Evolutionary conservation across 2,888 invertebrate genomes (phyloP), one percentile per base, ranked within the genome.

Genomic region (Sarcophaga rosellei): DNA sequence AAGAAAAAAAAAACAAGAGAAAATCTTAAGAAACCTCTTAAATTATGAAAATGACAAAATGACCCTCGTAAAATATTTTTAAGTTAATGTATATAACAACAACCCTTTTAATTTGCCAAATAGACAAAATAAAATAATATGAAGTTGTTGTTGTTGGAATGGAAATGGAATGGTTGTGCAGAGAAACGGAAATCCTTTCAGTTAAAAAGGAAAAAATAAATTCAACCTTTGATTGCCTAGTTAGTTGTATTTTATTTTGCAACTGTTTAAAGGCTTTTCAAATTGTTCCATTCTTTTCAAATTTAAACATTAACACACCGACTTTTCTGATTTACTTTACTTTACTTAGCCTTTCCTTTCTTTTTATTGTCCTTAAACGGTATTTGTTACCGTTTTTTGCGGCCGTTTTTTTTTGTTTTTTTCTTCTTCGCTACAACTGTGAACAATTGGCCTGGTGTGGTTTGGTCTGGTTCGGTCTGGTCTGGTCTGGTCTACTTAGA

Each of bases 221-320:
- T 35, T 35, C 35, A 8, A 35, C 10, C 35, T 2, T 35, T 35
- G 8, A 35, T 35, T 35, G 35, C 10, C 8, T 2, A 35, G 35
- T 35, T 35, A 35, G 35, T 35, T 35, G 10, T 61, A 5, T 23
- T 61, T 62, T 68, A 72, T 21, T 73, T 63, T 59, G 65, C 25
- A 70, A 70, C 59, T 74, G 15, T 74, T 81, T 73, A 61, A 79
- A 76, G 66, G 53, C 15, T 65, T 81, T 77, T 62, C 65, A 59
- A 53, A 12, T 53, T 12, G 12, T 53, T 47, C 47, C 15, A 53
- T 4, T 53, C 4, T 53, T 53, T 15, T 53, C 17, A 53, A 15
- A 11, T 15, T 17, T 53, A 4, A 53, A 12, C 17, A 53, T 53
- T 53, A 15, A 15, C 53, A 47, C 47, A 12, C 53, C 4, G 15